A percentile compares a stretch with the other conserved stretches of the same genome.
phyloP scores from a whole-genome alignment of 2,113 vertebrate genomes.

The Nansenia antarctica region DNA sequence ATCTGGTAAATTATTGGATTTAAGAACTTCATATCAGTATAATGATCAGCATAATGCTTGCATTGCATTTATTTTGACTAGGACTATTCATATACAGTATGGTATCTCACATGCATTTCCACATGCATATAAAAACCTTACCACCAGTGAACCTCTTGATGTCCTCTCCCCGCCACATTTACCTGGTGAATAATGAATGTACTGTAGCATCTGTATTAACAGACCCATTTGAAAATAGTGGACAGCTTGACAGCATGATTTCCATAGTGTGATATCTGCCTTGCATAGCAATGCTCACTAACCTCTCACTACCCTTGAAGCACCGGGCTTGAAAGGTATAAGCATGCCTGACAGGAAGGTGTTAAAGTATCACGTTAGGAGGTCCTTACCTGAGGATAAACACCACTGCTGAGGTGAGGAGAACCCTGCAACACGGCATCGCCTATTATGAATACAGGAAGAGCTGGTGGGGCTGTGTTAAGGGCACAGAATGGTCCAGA shows the following conservation, averaged over 20 bases:
- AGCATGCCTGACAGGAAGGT: background rate
- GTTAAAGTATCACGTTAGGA: background rate
- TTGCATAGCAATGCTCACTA: background rate
- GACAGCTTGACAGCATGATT: background rate
- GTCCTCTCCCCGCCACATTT: background rate
- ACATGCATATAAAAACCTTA: background rate
- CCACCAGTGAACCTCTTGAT: background rate
- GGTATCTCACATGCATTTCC: background rate
- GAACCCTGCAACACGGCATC: background rate
- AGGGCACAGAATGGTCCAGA: conserved; percentile 9
- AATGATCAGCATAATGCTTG: too few species aligned
- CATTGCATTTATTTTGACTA: too few species aligned
- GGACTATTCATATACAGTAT: too few species aligned
- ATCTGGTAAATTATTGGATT: conserved; percentile 43
- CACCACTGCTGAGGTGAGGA: background rate
- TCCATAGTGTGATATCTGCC: background rate
- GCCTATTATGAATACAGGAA: background rate
- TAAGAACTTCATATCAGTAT: conserved; percentile 21
- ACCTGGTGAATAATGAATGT: background rate
- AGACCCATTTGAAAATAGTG: background rate
- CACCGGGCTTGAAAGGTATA: background rate
- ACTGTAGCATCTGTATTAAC: background rate
- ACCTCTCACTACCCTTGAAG: background rate
- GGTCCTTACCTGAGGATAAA: conserved; percentile 19
- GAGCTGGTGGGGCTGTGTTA: background rate